phyloP scores from a whole-genome alignment of 2,888 invertebrate genomes.

The Phortica magna region DNA sequence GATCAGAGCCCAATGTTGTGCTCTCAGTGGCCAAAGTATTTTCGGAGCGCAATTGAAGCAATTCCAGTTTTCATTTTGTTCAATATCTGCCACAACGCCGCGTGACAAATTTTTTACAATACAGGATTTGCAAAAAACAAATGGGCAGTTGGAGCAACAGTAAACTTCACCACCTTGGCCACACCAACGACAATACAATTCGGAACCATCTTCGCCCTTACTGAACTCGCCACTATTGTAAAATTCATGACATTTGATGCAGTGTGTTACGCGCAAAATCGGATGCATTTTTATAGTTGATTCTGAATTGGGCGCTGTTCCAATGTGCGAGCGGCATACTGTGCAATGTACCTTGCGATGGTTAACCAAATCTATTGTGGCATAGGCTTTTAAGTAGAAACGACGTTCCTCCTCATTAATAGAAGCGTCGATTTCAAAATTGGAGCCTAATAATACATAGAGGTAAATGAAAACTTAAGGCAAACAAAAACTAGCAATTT shows the following conservation, averaged over 20 bases:
- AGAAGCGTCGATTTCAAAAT: conserved; percentile 80
- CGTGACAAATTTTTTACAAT: conserved; percentile 85
- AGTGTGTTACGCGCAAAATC: conserved; percentile 85
- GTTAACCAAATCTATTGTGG: conserved; percentile 82
- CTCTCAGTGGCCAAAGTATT: conserved; percentile 83
- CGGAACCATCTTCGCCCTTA: conserved; percentile 90
- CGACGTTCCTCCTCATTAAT: conserved; percentile 80
- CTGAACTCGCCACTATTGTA: conserved; percentile 90
- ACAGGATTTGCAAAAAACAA: conserved; percentile 88
- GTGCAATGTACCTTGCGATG: conserved; percentile 85
- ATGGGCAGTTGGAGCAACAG: conserved; percentile 87
- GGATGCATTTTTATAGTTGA: conserved; percentile 85
- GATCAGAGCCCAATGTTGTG: conserved; percentile 85
- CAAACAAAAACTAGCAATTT: neutral
- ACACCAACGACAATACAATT: conserved; percentile 90
- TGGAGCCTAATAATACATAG: conserved; percentile 59
- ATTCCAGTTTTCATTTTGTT: conserved; percentile 88
- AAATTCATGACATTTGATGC: conserved; percentile 86
- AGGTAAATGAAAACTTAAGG: neutral
- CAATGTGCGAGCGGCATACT: conserved; percentile 86
- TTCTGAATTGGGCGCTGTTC: conserved; percentile 83
- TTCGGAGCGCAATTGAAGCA: conserved; percentile 87
- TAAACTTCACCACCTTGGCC: conserved; percentile 89
- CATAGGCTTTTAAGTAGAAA: conserved; percentile 79
- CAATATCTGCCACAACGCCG: conserved; percentile 84